A percentile compares a stretch with the other conserved stretches of the same genome.
phyloP scores from a whole-genome alignment of 1,140 invertebrate species.

The Chlorops oryzae region DNA sequence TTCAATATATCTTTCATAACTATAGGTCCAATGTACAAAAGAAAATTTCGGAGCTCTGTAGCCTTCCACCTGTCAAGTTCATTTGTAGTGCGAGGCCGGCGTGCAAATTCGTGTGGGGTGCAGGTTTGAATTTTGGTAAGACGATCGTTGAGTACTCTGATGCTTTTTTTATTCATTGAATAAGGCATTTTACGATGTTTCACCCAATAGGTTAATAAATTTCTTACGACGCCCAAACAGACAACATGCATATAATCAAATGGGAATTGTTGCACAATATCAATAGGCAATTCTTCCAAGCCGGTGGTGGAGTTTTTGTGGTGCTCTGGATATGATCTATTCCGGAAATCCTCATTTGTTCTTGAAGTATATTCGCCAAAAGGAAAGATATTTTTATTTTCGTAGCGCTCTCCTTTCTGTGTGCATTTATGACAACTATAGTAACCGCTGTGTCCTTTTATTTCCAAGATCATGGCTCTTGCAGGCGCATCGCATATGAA shows the following conservation, averaged over 20 bases:
- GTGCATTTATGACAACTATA: no score
- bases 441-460: no score
- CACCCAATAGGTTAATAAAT: not conserved
- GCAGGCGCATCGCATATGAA: no score
- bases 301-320: not conserved
- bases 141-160: not conserved
- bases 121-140: slow-evolving; percentile 1
- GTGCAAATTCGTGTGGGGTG: slow-evolving; percentile 3
- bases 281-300: slow-evolving; percentile 6
- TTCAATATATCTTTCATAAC: no score
- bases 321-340: slow-evolving; percentile 2
- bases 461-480: no score
- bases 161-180: not conserved
- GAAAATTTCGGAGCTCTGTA: slow-evolving; percentile 7
- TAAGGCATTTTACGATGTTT: not conserved
- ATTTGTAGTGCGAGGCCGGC: not conserved
- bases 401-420: no score
- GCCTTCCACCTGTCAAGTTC: slow-evolving; percentile 5
- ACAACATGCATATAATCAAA: slow-evolving; percentile 6
- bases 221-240: slow-evolving; percentile 3
- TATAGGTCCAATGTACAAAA: slow-evolving; percentile 11
- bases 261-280: slow-evolving; percentile 1
- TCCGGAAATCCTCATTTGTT: slow-evolving; percentile 5
- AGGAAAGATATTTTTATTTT: no score
- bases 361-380: no score